Evolutionary conservation across 2,797 vertebrate genomes (phyloP).

Genomic region (Miichthys miiuy): DNA sequence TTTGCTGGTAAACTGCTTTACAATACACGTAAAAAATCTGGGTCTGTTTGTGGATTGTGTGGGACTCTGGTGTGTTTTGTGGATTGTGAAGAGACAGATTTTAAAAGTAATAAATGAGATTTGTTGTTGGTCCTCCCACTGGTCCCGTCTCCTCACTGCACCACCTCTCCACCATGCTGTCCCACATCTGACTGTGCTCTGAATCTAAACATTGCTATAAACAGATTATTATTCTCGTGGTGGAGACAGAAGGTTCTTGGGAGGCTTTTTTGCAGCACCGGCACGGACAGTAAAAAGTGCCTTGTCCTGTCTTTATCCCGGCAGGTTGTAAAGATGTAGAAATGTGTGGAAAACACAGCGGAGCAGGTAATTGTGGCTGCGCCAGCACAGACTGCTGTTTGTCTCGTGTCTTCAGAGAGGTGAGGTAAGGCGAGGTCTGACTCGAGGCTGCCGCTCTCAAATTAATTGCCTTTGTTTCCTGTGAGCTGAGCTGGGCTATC

Average conservation of each 20-base stretch:
- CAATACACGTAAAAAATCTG: background rate
- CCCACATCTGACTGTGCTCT: constrained; percentile 1
- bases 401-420: constrained; percentile 30
- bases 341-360: background rate
- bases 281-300: background rate
- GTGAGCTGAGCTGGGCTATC: constrained; percentile 50
- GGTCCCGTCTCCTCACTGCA: background rate
- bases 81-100: background rate
- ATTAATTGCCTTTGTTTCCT: constrained; percentile 70
- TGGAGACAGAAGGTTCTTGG: background rate
- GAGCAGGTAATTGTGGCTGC: constrained; percentile 6
- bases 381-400: background rate
- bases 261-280: constrained; percentile 17
- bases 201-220: background rate
- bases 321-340: constrained; percentile 15
- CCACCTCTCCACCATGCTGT: background rate
- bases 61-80: background rate
- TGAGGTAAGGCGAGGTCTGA: constrained; percentile 21
- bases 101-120: constrained; percentile 13
- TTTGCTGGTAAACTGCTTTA: background rate
- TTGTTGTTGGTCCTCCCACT: background rate
- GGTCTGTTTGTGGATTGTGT: background rate
- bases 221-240: constrained; percentile 3
- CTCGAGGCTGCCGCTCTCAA: constrained; percentile 37
- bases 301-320: constrained; percentile 14